phyloP scores from a whole-genome alignment of 2,888 invertebrate species.

The Lathronympha strigana region DNA sequence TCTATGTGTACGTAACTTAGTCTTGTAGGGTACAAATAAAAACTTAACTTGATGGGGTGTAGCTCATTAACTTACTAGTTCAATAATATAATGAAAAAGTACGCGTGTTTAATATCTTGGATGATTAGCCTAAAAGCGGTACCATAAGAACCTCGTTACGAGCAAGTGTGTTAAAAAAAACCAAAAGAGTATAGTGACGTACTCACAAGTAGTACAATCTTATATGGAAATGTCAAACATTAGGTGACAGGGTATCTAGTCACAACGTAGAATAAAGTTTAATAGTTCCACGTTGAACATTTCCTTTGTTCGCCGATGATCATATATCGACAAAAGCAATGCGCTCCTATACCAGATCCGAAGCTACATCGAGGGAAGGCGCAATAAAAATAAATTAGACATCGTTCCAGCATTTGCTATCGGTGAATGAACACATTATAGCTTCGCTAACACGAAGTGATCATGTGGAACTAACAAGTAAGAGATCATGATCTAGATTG shows the following conservation, averaged over 20 bases:
- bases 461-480: neutral
- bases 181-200: neutral
- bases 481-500: neutral
- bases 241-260: slow-evolving; percentile 16
- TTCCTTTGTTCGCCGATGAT: slow-evolving; percentile 39
- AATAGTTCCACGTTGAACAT: slow-evolving; percentile 26
- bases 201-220: neutral
- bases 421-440: slow-evolving; percentile 24
- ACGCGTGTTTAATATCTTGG: no score
- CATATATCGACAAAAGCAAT: slow-evolving; percentile 36
- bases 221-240: no score
- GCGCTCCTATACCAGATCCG: slow-evolving; percentile 19
- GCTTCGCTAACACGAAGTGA: slow-evolving; percentile 12
- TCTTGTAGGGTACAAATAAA: no score
- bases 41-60: no score
- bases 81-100: no score
- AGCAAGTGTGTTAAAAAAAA: no score
- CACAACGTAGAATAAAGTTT: slow-evolving; percentile 30
- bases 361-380: slow-evolving; percentile 21
- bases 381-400: slow-evolving; percentile 38
- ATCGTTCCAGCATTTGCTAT: slow-evolving; percentile 14
- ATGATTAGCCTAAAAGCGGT: no score
- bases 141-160: no score
- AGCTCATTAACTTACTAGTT: no score
- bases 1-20: no score